Evolutionary conservation across 2,113 vertebrate species (phyloP).

Genomic region (Dipodomys ordii): DNA sequence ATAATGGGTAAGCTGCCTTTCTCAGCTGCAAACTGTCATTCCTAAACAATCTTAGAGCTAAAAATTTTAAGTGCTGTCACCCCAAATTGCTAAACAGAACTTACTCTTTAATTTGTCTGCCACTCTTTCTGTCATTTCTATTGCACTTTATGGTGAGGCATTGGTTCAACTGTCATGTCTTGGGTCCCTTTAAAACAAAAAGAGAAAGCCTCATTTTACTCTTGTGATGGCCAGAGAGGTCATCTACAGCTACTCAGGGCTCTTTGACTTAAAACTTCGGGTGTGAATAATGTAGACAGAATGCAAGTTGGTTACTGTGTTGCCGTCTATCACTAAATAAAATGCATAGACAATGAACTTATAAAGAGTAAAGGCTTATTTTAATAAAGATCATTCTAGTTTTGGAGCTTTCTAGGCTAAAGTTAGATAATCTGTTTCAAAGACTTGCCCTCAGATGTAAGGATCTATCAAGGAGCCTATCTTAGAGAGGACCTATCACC

Average conservation of each 20-base stretch:
- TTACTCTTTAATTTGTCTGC: constrained; percentile 86
- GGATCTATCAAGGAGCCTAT: neutral
- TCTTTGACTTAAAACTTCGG: constrained; percentile 34
- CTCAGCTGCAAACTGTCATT: constrained; percentile 84
- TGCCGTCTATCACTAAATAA: neutral
- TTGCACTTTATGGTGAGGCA: constrained; percentile 82
- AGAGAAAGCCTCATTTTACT: constrained; percentile 12
- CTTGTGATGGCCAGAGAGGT: constrained; percentile 39
- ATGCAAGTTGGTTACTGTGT: neutral
- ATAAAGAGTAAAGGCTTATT: neutral
- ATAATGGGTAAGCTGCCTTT: constrained; percentile 66
- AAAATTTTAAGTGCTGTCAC: constrained; percentile 88
- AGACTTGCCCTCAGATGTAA: neutral
- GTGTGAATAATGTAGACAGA: constrained; percentile 28
- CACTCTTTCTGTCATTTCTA: constrained; percentile 85
- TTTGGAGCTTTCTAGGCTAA: neutral
- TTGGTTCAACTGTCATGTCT: constrained; percentile 83
- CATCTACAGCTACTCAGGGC: constrained; percentile 2
- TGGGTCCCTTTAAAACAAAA: constrained; percentile 73
- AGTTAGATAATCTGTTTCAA: neutral
- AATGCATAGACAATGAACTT: neutral
- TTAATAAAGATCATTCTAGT: neutral
- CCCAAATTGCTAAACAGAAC: constrained; percentile 86
- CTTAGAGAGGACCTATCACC: neutral
- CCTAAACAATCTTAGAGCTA: constrained; percentile 81